A percentile compares a stretch with the other conserved stretches of the same genome.
phyloP scores from a whole-genome alignment of 2,888 invertebrate species.

The Syrphus vitripennis region DNA sequence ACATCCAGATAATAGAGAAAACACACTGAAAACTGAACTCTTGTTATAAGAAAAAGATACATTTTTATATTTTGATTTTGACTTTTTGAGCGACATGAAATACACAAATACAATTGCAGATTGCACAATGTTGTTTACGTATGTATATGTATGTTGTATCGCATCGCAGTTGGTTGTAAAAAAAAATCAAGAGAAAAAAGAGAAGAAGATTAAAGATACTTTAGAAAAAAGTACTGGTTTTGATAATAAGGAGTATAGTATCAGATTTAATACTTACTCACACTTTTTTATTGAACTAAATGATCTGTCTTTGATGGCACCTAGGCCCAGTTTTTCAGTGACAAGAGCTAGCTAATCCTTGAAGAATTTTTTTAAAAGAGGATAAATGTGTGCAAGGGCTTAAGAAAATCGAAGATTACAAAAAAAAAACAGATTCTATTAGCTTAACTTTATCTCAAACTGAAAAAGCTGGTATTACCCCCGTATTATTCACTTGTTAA shows the following conservation, averaged over 20 bases:
- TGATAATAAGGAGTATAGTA: neutral
- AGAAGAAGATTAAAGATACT: neutral
- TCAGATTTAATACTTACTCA: neutral
- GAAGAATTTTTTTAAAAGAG: too few species aligned
- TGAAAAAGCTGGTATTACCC: too few species aligned
- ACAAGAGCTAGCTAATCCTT: too few species aligned
- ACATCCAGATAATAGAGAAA: constrained; percentile 19
- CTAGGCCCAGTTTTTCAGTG: too few species aligned
- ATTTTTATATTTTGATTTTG: constrained; percentile 27
- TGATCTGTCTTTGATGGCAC: too few species aligned
- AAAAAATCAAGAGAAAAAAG: neutral
- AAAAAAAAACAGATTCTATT: too few species aligned
- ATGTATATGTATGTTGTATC: neutral
- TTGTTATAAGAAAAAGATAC: constrained; percentile 25
- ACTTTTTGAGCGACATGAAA: neutral
- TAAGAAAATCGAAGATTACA: too few species aligned
- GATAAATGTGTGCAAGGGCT: too few species aligned
- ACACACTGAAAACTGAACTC: neutral
- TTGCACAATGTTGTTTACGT: neutral
- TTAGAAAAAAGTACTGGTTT: neutral
- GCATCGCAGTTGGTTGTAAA: neutral
- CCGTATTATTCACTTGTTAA: too few species aligned
- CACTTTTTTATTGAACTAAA: too few species aligned
- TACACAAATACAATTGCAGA: neutral
- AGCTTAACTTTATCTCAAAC: too few species aligned